These are phyloP conservation scores for Neogale vison DNA, from an alignment of 2,113 vertebrate genomes.

Conservation along the genomic window DNA sequence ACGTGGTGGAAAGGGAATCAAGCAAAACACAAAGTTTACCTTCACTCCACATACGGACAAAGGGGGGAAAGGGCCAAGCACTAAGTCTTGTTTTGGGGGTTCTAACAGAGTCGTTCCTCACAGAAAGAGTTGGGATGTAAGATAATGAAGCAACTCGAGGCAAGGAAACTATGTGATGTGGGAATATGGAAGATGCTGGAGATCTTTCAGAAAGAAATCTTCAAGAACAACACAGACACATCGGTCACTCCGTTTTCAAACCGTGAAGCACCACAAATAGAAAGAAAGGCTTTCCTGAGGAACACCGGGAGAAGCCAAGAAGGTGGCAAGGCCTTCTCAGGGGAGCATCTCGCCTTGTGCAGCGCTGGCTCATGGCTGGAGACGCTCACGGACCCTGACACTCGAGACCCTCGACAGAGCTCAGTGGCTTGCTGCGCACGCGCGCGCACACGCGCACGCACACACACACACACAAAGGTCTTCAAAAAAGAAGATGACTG, in stretches of 20 bases:
- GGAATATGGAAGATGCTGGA: neutral
- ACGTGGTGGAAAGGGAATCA: rapidly evolving
- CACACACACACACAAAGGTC: neutral
- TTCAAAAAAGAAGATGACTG: neutral
- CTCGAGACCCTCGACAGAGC: neutral
- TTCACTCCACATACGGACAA: rapidly evolving
- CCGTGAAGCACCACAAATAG: neutral
- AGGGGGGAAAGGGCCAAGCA: neutral
- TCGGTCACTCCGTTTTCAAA: neutral
- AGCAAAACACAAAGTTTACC: neutral
- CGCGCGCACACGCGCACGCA: neutral
- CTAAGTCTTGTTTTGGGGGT: neutral
- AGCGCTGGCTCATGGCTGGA: neutral
- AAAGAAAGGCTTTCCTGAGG: neutral
- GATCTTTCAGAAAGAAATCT: neutral
- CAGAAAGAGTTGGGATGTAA: neutral
- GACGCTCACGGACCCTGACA: neutral
- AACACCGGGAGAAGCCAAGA: neutral
- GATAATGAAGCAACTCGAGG: neutral
- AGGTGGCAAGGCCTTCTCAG: neutral
- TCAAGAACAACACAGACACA: neutral
- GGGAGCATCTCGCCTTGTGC: neutral
- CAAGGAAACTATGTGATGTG: rapidly evolving
- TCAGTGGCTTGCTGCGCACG: neutral
- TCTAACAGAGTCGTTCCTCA: neutral